Base-by-base conservation (phyloP, 2,888 invertebrate genomes). In the Portevinia maculata region DNA sequence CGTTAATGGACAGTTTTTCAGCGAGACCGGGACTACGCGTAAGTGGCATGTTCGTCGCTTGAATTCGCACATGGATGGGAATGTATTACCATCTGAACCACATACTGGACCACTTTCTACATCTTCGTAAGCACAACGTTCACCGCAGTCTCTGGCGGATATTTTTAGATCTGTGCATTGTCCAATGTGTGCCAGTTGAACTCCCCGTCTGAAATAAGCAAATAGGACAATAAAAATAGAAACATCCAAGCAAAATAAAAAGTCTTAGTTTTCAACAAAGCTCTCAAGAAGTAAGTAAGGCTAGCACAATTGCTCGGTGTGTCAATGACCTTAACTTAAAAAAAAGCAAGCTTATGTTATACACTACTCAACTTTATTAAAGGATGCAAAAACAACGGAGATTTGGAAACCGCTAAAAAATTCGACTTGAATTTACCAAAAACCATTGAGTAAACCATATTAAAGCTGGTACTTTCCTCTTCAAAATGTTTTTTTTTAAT, bases 1-100 rank as follows among this genome's bases (percentile, higher is more conserved):
- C 0, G 97, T 97, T 28, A 96, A 95, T 84, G 94, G 94, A 90
- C 97, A 97, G 88, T 97, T 96, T 50, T 96, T 93, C 0, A 95
- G 93, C 0, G 97, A 94, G 0, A 97, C 97, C 8, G 94, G 91
- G 11, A 97, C 96, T 70, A 97, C 97, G 88, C 96, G 94, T 89
- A 97, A 95, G 0, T 96, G 95, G 89, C 98, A 98, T 0, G 97
- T 97, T 70, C 94, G 93, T 46, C 93, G 93, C 85, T 93, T 94
- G 89, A 98, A 93, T 88, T 96, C 96, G 88, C 98, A 98, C 87
- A 94, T 92, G 0, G 96, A 96, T 94, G 93, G 94, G 90, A 97
- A 97, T 83, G 96, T 96, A 87, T 97, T 97, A 85, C 97, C 96
- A 89, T 97, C 97, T 34, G 96, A 96, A 8, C 96, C 97, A 88